A percentile compares a stretch with the other conserved stretches of the same genome.
Conservation (phyloP, 1,140 invertebrate species). For the Drosophila baimaii region DNA sequence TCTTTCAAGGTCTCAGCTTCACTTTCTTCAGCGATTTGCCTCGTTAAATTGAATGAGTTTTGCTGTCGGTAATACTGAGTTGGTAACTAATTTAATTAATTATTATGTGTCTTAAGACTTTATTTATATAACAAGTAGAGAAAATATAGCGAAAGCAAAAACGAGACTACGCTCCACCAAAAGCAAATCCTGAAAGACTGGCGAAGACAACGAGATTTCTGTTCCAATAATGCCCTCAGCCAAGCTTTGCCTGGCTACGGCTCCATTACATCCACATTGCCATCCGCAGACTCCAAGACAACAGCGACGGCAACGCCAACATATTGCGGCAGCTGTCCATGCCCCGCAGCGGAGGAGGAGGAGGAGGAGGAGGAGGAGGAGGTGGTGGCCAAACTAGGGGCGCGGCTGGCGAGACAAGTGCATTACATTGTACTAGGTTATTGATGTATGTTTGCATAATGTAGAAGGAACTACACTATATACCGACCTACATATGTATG, state of each 20-base stretch:
- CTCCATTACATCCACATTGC: conserved; percentile 42
- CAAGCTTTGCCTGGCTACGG: conserved; percentile 35
- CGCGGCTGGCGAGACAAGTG: conserved; percentile 56
- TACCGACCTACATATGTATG: conserved; percentile 8
- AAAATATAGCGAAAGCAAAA: conserved; percentile 1
- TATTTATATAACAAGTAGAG: background rate
- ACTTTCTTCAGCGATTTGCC: background rate
- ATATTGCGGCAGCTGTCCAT: conserved; percentile 64
- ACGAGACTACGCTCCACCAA: background rate
- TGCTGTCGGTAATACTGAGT: too few relatives aligned
- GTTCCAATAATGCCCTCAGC: conserved; percentile 37
- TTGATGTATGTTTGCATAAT: conserved; percentile 68
- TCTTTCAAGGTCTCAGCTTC: background rate
- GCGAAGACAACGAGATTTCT: conserved; percentile 32
- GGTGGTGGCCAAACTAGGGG: conserved; percentile 6
- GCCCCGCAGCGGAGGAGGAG: background rate
- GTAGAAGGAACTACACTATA: conserved; percentile 40
- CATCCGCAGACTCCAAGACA: conserved; percentile 24
- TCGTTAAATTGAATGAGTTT: background rate
- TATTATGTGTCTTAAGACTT: background rate
- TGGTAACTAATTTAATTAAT: background rate
- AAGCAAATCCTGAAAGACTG: conserved; percentile 4
- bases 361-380: background rate
- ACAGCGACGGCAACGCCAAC: conserved; percentile 23
- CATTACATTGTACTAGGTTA: conserved; percentile 64